These are phyloP conservation scores for Drosophila mercatorum DNA, from an alignment of 2,888 invertebrate species.

Conservation along the genomic window DNA sequence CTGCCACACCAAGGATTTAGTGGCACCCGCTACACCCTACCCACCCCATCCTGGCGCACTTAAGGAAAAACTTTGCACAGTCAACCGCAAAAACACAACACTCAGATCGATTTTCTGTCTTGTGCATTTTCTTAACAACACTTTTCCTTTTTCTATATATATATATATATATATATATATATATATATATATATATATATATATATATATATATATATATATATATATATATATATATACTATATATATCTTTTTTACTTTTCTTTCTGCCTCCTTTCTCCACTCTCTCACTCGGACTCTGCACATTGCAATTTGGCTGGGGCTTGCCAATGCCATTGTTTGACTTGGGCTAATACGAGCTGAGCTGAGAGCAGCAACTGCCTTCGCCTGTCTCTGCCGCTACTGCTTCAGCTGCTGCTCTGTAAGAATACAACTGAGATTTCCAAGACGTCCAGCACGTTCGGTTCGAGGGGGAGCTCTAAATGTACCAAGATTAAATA, in stretches of 20 bases:
- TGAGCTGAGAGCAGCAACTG: constrained; percentile 17
- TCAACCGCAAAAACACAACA: constrained; percentile 34
- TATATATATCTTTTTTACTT: constrained; percentile 6
- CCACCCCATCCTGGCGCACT: not conserved
- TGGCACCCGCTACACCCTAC: constrained; percentile 14
- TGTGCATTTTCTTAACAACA: constrained; percentile 75
- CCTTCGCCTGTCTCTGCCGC: not conserved
- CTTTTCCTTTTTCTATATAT: constrained; percentile 45
- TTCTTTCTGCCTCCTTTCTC: not conserved
- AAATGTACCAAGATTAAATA: constrained; percentile 72
- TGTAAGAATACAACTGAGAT: constrained; percentile 71
- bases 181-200: not conserved
- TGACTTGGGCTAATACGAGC: constrained; percentile 77
- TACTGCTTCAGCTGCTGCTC: constrained; percentile 32
- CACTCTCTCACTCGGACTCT: constrained; percentile 8
- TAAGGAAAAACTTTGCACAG: constrained; percentile 44
- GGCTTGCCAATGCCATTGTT: constrained; percentile 72
- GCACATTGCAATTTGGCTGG: constrained; percentile 68
- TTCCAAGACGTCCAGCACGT: constrained; percentile 66
- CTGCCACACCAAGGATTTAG: constrained; percentile 74
- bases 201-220: not conserved
- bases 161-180: not conserved
- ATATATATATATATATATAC: not conserved
- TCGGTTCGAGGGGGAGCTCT: constrained; percentile 31
- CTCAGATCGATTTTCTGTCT: constrained; percentile 72